Conservation (phyloP, 2,797 vertebrate species). For the Catostomus latipinnis region DNA sequence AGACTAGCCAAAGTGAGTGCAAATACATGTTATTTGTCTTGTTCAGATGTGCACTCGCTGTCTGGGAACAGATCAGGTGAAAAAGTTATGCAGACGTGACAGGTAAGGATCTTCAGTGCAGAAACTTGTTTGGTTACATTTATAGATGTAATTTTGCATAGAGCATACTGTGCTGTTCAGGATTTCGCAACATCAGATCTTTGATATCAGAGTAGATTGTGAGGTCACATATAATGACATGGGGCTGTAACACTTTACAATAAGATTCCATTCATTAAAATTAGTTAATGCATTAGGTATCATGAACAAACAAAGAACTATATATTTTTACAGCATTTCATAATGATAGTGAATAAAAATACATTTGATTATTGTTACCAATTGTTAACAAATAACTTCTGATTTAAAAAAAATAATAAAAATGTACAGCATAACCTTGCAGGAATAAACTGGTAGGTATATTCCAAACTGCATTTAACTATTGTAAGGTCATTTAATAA, state of each 20-base stretch:
- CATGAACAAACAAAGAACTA: too few relatives aligned
- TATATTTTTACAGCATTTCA: too few relatives aligned
- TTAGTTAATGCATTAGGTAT: too few relatives aligned
- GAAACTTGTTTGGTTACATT: background rate
- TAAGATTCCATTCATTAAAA: too few relatives aligned
- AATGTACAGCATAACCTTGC: background rate
- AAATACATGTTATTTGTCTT: constrained; percentile 8
- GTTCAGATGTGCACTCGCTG: background rate
- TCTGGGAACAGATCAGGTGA: constrained; percentile 9
- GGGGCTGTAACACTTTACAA: too few relatives aligned
- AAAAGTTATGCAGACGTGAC: constrained; percentile 26
- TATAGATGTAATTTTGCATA: background rate
- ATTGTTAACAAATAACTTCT: too few relatives aligned
- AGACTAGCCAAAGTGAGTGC: too few relatives aligned
- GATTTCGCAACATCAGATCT: too few relatives aligned
- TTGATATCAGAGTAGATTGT: background rate
- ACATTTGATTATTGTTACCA: too few relatives aligned
- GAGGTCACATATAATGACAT: background rate
- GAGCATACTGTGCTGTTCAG: background rate
- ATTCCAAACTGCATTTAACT: background rate
- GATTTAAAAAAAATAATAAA: too few relatives aligned
- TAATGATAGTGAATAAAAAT: too few relatives aligned
- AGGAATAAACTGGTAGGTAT: background rate
- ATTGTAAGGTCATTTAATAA: background rate
- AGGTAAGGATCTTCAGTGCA: constrained; percentile 15